Evolutionary conservation across 2,113 vertebrate species (phyloP), one percentile per base, ranked within the genome.

Genomic region (Semnornis frantzii): DNA sequence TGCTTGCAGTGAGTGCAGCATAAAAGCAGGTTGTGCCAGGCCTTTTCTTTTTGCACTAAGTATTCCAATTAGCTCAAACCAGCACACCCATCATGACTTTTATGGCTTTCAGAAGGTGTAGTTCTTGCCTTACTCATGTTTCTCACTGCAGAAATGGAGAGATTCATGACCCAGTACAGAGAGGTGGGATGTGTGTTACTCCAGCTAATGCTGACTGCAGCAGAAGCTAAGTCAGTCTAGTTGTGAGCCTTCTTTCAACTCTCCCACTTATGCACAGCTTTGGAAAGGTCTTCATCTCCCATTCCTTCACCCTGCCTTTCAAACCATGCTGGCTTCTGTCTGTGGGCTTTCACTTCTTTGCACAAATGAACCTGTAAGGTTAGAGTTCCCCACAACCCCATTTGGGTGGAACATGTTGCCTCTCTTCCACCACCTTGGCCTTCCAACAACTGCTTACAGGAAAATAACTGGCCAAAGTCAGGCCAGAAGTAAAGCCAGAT

Each of bases 161-260:
- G 25, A 79, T 37, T 46, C 1, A 0, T 50, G 57, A 15, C 5
- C 19, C 24, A 20, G 1, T 6, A 5, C 8, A 24, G 5, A 64
- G 58, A 46, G 27, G 8, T 21, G 8, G 23, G 30, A 30, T 74
- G 8, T 70, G 30, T 58, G 8, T 87, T 60, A 46, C 58, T 78
- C 46, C 71, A 64, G 31, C 30, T 52, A 66, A 17, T 6, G 3
- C 6, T 33, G 3, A 85, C 27, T 69, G 18, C 24, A 70, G 39
- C 16, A 82, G 64, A 78, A 30, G 4, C 15, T 31, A 37, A 8
- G 17, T 77, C 62, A 66, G 46, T 18, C n/a, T 23, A 20, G 42
- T 8, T 3, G 4, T 10, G 25, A 63, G 34, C n/a, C 12, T 50
- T 5, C 62, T 68, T 85, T n/a, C n/a, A 91, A 15, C 42, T 84